These are phyloP conservation scores for Sinosuthora webbiana DNA, from an alignment of 2,113 vertebrate species.

Conservation along the genomic window DNA sequence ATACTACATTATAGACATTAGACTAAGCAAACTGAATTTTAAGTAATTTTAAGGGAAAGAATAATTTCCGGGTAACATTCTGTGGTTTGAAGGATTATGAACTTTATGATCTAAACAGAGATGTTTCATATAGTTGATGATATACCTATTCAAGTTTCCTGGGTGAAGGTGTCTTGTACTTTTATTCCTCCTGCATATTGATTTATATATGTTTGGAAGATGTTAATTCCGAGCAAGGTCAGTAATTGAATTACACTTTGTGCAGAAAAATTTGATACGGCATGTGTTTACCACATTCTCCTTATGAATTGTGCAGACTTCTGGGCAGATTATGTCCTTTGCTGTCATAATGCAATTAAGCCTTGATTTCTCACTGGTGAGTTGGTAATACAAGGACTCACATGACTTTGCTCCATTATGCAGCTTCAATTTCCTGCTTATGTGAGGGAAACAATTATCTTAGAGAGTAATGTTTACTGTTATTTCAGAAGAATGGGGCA, in stretches of 20 bases:
- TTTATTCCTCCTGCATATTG: constrained; percentile 55
- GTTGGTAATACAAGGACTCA: neutral
- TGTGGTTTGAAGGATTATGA: neutral
- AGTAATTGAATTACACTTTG: constrained; percentile 12
- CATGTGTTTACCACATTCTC: neutral
- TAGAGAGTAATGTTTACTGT: neutral
- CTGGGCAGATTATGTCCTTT: neutral
- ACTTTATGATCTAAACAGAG: neutral
- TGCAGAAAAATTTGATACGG: neutral
- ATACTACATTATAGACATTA: neutral
- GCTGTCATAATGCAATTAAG: neutral
- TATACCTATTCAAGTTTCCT: neutral
- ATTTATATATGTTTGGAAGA: constrained; percentile 66
- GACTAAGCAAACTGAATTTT: neutral
- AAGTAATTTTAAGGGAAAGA: neutral
- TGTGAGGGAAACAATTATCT: constrained; percentile 2
- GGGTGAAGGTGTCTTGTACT: constrained; percentile 52
- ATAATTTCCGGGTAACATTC: neutral
- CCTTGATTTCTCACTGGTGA: neutral
- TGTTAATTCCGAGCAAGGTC: constrained; percentile 59
- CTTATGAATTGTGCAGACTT: neutral
- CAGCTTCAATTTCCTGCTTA: neutral
- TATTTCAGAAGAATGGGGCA: neutral
- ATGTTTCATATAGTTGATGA: neutral
- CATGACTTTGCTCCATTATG: neutral